These are phyloP conservation scores for Sinella curviseta DNA, from an alignment of 1,140 invertebrate species.

Conservation along the genomic window DNA sequence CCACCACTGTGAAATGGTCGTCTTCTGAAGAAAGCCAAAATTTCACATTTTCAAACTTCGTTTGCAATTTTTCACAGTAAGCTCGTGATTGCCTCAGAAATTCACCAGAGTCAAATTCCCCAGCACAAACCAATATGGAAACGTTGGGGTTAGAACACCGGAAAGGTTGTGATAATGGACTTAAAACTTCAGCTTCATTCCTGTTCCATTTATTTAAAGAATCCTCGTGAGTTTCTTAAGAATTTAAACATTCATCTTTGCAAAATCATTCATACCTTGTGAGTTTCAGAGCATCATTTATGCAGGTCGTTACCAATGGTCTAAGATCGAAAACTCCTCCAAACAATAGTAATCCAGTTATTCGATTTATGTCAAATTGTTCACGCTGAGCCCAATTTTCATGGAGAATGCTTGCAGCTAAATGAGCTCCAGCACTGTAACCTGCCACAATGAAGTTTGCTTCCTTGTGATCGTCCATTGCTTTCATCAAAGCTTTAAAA, in stretches of 20 bases:
- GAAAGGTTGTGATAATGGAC: constrained; percentile 24
- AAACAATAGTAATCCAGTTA: constrained; percentile 55
- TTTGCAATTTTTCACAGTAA: constrained; percentile 37
- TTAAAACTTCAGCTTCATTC: constrained; percentile 30
- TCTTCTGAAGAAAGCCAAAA: background rate
- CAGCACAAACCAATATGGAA: constrained; percentile 54
- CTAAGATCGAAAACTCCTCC: constrained; percentile 59
- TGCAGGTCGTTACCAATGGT: constrained; percentile 52
- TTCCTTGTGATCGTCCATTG: constrained; percentile 14
- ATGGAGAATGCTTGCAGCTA: constrained; percentile 62
- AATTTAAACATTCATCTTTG: background rate
- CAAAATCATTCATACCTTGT: constrained; percentile 45
- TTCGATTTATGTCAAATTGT: constrained; percentile 44
- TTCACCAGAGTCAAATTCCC: constrained; percentile 58
- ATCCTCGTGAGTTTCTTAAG: background rate
- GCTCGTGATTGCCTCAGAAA: constrained; percentile 50
- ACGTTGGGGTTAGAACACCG: constrained; percentile 35
- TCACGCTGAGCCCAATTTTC: constrained; percentile 52
- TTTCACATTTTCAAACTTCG: background rate
- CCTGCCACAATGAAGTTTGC: constrained; percentile 31
- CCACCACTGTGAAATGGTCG: background rate
- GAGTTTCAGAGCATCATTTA: constrained; percentile 51
- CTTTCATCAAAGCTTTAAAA: constrained; percentile 19
- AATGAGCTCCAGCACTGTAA: constrained; percentile 74
- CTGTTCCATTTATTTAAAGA: constrained; percentile 10